Evolutionary conservation across 2,888 invertebrate genomes (phyloP), one percentile per base, ranked within the genome.

Genomic region (Caenorhabditis sinica): DNA sequence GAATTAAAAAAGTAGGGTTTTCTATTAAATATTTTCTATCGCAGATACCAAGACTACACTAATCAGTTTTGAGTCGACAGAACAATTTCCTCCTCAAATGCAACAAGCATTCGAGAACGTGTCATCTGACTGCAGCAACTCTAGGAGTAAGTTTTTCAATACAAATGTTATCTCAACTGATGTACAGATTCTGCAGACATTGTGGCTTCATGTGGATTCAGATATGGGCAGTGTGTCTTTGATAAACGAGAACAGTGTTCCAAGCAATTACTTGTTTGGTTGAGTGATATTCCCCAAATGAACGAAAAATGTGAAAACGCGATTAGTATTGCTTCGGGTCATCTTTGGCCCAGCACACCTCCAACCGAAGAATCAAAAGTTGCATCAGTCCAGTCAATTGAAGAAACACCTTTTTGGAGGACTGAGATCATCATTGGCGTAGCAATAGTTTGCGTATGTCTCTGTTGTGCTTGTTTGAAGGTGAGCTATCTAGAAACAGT

Each of bases 111-210:
- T 51, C n/a, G 61, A 69, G 0, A 3, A 30, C 5, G 61, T 69
- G 8, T 68, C 68, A 25, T 17, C 33, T 3, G 28, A 61, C 8
- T 77, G 76, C 15, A 25, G 61, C 9, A 20, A 11, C 15, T 60
- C 69, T 0, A 68, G 40, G 68, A 69, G 76, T 77, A 61, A 77
- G 76, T 69, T 9, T 20, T 28, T n/a, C 56, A 15, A 6, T 28
- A 0, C 28, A 13, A 66, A 56, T 28, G 30, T 17, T 30, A 20
- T 66, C 30, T 66, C 25, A 69, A 40, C 69, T 45, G 66, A 68
- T 56, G 33, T 43, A 40, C 33, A 77, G 76, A 68, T 49, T 77
- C 68, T 77, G 60, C 69, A 77, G 76, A 61, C 56, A 40, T 61
- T 28, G 68, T 77, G 13, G 51, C 69, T 20, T 77, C 58, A 20